Percentiles rank a stretch among this genome's conserved stretches.
Evolutionary conservation across 2,888 invertebrate species (phyloP).

Genomic region (Tachina fera): DNA sequence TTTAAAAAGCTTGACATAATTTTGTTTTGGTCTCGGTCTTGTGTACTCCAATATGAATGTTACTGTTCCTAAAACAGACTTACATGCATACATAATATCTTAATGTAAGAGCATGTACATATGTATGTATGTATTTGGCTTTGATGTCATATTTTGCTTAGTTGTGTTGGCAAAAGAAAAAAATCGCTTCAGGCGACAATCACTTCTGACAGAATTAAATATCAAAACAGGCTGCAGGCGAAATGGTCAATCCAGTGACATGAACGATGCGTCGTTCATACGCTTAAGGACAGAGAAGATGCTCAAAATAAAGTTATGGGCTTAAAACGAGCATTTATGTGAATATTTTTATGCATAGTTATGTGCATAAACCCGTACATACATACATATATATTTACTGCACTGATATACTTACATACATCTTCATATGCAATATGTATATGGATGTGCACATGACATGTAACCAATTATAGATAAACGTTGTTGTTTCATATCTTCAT

Average conservation of each 20-base stretch:
- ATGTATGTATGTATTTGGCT: constrained; percentile 15
- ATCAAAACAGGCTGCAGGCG: constrained; percentile 47
- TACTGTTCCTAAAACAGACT: constrained; percentile 8
- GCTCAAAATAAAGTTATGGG: constrained; percentile 1
- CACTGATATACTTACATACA: neutral
- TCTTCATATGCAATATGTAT: neutral
- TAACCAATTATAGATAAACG: constrained; percentile 64
- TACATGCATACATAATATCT: constrained; percentile 33
- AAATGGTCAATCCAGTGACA: constrained; percentile 36
- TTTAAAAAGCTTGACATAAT: constrained; percentile 56
- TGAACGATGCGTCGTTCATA: constrained; percentile 7
- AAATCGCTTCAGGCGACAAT: constrained; percentile 57
- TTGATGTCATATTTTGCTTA: constrained; percentile 59
- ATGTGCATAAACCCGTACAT: neutral
- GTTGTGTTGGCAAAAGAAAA: constrained; percentile 1
- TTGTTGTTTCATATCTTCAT: constrained; percentile 62
- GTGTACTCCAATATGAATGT: neutral
- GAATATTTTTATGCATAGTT: neutral
- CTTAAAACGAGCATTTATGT: constrained; percentile 13
- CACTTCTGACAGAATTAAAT: constrained; percentile 64
- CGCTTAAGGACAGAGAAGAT: neutral
- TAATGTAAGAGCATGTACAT: constrained; percentile 19
- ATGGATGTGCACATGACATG: constrained; percentile 30
- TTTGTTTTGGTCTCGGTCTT: constrained; percentile 2
- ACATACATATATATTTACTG: no score